phyloP scores from a whole-genome alignment of 37 sponge, comb jelly and placozoan species.

The Mnemiopsis leidyi region DNA sequence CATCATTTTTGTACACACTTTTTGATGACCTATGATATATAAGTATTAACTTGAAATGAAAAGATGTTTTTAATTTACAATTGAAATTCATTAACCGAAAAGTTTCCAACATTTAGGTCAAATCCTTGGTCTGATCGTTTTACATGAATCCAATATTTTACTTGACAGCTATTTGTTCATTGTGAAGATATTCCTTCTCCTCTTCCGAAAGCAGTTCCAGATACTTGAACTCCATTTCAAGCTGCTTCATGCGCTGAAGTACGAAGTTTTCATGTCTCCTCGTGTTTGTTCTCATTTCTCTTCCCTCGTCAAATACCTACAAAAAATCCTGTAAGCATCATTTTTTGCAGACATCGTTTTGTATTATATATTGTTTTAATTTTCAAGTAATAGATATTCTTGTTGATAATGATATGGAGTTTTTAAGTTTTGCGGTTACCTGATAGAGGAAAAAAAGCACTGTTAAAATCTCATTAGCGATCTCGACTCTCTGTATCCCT shows the following conservation, averaged over 20 bases:
- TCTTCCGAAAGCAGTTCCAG: slow-evolving; percentile 44
- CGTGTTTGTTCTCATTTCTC: slow-evolving; percentile 23
- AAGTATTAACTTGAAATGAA: too few species aligned
- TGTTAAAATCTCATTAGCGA: slow-evolving; percentile 44
- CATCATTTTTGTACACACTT: slow-evolving; percentile 51
- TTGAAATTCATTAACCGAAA: too few species aligned
- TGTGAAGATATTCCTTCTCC: slow-evolving; percentile 22
- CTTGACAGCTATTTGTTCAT: slow-evolving; percentile 39
- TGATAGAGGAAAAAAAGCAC: slow-evolving; percentile 61
- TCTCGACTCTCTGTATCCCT: neutral
- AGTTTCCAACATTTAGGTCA: too few species aligned
- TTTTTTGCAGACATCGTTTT: too few species aligned
- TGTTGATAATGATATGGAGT: too few species aligned
- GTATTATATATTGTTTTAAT: too few species aligned
- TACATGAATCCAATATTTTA: too few species aligned
- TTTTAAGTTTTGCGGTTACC: neutral
- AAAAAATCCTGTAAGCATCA: too few species aligned
- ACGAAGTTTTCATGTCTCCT: neutral
- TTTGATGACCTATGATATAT: slow-evolving; percentile 20
- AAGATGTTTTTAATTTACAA: too few species aligned
- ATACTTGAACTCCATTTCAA: slow-evolving; percentile 63
- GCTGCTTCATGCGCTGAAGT: slow-evolving; percentile 15
- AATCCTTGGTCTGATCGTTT: too few species aligned
- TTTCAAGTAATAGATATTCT: too few species aligned
- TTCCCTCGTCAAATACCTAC: slow-evolving; percentile 32